Conservation (phyloP, 2,797 vertebrate species). For the Sebastes minor region DNA sequence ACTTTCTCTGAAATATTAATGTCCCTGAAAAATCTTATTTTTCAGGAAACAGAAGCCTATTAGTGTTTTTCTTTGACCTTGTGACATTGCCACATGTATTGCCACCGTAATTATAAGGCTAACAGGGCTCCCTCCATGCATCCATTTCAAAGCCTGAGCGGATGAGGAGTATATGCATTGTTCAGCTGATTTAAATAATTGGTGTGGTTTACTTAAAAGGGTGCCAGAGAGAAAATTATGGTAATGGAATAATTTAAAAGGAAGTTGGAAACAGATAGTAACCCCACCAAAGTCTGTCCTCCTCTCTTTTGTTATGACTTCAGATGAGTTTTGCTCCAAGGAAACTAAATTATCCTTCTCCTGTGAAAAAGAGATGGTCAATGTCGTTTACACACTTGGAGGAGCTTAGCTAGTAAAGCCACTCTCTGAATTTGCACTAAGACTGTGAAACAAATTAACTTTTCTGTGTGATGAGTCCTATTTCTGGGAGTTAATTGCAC, state of each 20-base stretch:
- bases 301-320: slow-evolving; percentile 73
- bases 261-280: slow-evolving; percentile 73
- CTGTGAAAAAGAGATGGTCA: slow-evolving; percentile 69
- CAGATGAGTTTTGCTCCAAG: slow-evolving; percentile 72
- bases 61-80: slow-evolving; percentile 66
- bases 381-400: slow-evolving; percentile 64
- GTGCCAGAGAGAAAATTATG: slow-evolving; percentile 81
- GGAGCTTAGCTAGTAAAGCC: slow-evolving; percentile 54
- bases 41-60: slow-evolving; percentile 55
- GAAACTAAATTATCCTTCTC: slow-evolving; percentile 78
- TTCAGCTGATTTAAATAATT: slow-evolving; percentile 84
- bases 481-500: slow-evolving; percentile 56
- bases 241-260: slow-evolving; percentile 82
- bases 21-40: slow-evolving; percentile 65
- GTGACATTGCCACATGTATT: slow-evolving; percentile 66
- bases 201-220: slow-evolving; percentile 85
- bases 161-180: slow-evolving; percentile 76
- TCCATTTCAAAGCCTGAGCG: slow-evolving; percentile 70
- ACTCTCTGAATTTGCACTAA: slow-evolving; percentile 47
- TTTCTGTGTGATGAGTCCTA: slow-evolving; percentile 46
- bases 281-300: slow-evolving; percentile 68
- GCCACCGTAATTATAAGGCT: slow-evolving; percentile 68
- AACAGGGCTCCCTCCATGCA: slow-evolving; percentile 55
- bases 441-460: slow-evolving; percentile 68
- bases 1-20: slow-evolving; percentile 75